phyloP scores from a whole-genome alignment of 2,888 invertebrate species.

The Thymelicus acteon region DNA sequence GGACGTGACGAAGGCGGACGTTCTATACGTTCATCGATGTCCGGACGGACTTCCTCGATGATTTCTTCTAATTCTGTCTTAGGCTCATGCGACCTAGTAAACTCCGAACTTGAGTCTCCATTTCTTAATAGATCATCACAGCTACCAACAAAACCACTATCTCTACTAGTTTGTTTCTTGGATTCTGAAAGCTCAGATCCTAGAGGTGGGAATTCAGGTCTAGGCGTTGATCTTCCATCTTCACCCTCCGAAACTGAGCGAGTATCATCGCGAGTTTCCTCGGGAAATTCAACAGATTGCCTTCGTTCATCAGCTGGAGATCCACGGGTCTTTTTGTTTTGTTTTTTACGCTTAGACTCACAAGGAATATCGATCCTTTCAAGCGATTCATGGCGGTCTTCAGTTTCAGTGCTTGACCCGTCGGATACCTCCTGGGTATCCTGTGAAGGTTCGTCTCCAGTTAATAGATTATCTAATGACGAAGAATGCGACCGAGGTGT shows the following conservation, averaged over 20 bases:
- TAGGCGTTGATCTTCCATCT: constrained; percentile 88
- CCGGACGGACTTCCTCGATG: constrained; percentile 84
- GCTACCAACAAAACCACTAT: constrained; percentile 95
- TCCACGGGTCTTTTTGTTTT: constrained; percentile 87
- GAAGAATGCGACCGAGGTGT: constrained; percentile 93
- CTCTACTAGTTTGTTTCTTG: constrained; percentile 92
- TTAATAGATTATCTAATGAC: constrained; percentile 90
- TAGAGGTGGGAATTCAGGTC: constrained; percentile 86
- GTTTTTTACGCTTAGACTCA: constrained; percentile 93
- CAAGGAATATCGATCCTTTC: constrained; percentile 90
- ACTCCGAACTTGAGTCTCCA: constrained; percentile 82
- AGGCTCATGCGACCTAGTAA: constrained; percentile 78
- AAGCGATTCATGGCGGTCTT: constrained; percentile 87
- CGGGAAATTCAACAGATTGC: constrained; percentile 86
- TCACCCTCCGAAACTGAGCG: constrained; percentile 87
- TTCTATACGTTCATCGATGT: constrained; percentile 78
- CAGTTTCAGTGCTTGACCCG: constrained; percentile 90
- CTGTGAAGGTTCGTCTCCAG: constrained; percentile 85
- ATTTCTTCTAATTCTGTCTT: constrained; percentile 86
- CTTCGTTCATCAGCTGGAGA: constrained; percentile 87
- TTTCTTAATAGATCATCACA: constrained; percentile 93
- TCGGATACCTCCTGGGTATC: constrained; percentile 87
- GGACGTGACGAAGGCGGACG: constrained; percentile 81
- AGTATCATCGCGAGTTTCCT: constrained; percentile 85
- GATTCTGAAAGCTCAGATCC: constrained; percentile 86